Evolutionary conservation across 2,797 vertebrate species (phyloP), one percentile per base, ranked within the genome.

Genomic region (Anableps anableps): DNA sequence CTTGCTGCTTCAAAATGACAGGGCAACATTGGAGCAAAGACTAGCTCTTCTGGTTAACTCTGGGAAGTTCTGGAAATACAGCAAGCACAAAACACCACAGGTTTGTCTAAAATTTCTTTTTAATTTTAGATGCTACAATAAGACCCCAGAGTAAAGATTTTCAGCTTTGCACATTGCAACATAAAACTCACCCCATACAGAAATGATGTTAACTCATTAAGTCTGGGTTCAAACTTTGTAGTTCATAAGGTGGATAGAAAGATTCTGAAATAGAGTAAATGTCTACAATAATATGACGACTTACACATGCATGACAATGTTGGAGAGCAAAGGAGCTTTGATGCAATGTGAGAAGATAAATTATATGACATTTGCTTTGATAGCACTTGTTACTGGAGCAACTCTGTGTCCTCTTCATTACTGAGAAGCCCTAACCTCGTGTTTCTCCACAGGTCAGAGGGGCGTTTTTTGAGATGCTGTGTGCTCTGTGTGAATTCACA

Each of bases 21-120:
- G 93, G 43, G 85, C 79, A 7, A 93, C 93, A 17, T 53, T 98
- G 79, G 95, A 96, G 71, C 94, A 96, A 78, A 95, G 95, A 78
- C 93, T 99, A 19, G 90, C 89, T 73, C 88, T 93, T 19, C 94
- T 99, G 36, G 86, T 98, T 23, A 95, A 95, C 31, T 96, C 97
- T 83, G 96, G 86, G 50, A 99, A 97, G 88, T 99, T 99, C 92
- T 99, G 99, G 99, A 99, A 99, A 86, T 99, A 98, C 48, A 94
- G 97, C 94, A 99, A 97, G 83, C 97, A 99, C 93, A 97, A 81
- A 11, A 83, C 91, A 17, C 95, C 98, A 73, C 98, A 97, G 97
- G 99, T 99, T 87, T 45, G 55, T 6, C 13, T 4, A 4, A 29
- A 16, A 60, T 16, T 29, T 31, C 58, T 4, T 13, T 60, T 29